Percentiles rank a stretch among this genome's conserved stretches.
Conservation (phyloP, 2,888 invertebrate genomes). For the Pilophorus perplexus region DNA sequence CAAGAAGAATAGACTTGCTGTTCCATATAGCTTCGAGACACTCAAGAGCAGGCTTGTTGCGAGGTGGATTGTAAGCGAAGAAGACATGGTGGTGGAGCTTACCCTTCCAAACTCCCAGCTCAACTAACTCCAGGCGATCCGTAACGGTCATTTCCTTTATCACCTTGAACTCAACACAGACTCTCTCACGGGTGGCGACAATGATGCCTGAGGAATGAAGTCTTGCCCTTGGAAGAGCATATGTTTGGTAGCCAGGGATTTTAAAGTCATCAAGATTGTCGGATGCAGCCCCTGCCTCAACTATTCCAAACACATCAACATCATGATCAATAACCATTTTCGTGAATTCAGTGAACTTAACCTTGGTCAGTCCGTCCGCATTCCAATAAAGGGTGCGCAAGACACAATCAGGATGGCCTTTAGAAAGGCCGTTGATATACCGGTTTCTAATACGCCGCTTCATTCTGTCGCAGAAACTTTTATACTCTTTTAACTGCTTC, state of each 20-base stretch:
- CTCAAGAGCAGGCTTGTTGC: neutral
- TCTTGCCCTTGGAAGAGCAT: neutral
- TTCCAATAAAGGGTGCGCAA: neutral
- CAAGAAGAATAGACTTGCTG: neutral
- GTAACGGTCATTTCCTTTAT: neutral
- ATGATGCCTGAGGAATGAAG: neutral
- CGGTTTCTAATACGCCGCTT: no score
- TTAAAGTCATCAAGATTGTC: neutral
- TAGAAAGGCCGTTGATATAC: neutral
- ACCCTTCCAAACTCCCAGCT: neutral
- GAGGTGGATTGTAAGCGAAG: neutral
- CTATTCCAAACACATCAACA: slow-evolving; percentile 9
- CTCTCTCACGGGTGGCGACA: neutral
- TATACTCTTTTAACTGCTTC: no score
- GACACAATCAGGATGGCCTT: neutral
- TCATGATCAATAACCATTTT: no score
- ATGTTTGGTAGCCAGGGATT: slow-evolving; percentile 1
- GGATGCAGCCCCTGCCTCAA: slow-evolving; percentile 7
- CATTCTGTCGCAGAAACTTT: no score
- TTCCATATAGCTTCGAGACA: slow-evolving; percentile 2
- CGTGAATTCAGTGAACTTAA: slow-evolving; percentile 9
- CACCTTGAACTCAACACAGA: neutral
- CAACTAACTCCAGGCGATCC: neutral
- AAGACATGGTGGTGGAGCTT: neutral
- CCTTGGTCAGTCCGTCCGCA: neutral